phyloP scores from a whole-genome alignment of 2,113 vertebrate species.

The Laterallus jamaicensis region DNA sequence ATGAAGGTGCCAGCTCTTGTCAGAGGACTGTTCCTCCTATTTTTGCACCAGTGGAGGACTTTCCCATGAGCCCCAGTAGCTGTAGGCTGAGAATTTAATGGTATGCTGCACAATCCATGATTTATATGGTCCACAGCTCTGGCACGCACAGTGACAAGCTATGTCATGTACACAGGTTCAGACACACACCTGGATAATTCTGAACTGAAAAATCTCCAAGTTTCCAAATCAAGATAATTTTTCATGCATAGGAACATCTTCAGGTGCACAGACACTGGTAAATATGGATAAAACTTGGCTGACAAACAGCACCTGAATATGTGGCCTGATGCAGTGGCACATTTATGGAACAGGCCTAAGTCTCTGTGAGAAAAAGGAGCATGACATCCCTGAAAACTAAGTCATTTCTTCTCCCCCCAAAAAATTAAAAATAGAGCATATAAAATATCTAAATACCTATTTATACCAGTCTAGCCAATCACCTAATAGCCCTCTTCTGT shows the following conservation, averaged over 20 bases:
- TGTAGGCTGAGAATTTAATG: not conserved
- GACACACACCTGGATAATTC: not conserved
- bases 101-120: not conserved
- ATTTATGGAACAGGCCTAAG: not conserved
- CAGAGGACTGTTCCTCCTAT: constrained; percentile 22
- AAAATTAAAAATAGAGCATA: not conserved
- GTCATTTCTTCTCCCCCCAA: not conserved
- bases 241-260: accelerated
- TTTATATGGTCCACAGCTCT: accelerated
- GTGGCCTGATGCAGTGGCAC: not conserved
- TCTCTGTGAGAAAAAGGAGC: not conserved
- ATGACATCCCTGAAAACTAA: not conserved
- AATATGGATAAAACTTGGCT: not conserved
- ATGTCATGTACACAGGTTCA: accelerated
- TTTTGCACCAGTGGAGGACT: constrained; percentile 1
- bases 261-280: not conserved
- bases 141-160: accelerated
- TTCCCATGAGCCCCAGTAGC: not conserved
- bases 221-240: not conserved
- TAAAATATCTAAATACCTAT: accelerated
- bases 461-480: not conserved
- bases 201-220: not conserved
- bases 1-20: constrained; percentile 41
- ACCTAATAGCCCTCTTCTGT: not conserved
- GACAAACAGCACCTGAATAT: not conserved